Evolutionary conservation across 2,113 vertebrate species (phyloP), one percentile per base, ranked within the genome.

Genomic region (Elanoides forficatus): DNA sequence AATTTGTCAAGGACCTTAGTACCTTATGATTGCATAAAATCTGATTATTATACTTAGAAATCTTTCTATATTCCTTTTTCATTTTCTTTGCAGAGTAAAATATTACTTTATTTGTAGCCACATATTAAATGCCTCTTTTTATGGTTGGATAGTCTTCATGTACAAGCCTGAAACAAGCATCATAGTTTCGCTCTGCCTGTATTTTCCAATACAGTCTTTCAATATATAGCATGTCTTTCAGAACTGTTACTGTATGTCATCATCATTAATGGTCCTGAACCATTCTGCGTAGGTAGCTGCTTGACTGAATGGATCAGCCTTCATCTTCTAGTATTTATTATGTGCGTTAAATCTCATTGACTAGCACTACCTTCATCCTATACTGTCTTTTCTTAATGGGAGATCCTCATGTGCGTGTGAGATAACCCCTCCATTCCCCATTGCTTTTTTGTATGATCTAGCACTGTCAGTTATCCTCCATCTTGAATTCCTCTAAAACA

Each of bases 251-350:
- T 50, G 30, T 32, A 22, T 75, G 38, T 50, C 81, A 59, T 81
- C 47, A 66, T 50, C 78, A 59, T 53, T 94, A 87, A 94, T 60
- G 81, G 81, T 53, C 78, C 88, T 84, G 94, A 95, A 87, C 91
- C 43, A 50, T 84, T 84, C 47, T 95, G 56, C 3, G 2, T 72
- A 72, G 81, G 68, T 20, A 68, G 78, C 58, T 95, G n/a, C 85
- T 75, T 58, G 47, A 58, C 72, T 62, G 73, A 80, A 72, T 21
- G 62, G 53, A 81, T 80, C 47, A 68, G 27, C 52, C 76, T 67
- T 83, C 50, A 43, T 83, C 48, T 76, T 75, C 38, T 55, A 29
- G 21, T 72, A 42, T 88, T 95, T 88, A 72, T 83, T n/a, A 73
- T 11, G 34, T 72, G 68, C 48, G 45, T 76, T 94, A 81, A 63